Evolutionary conservation across 2,113 vertebrate genomes (phyloP).

Genomic region (Phoxinus phoxinus): DNA sequence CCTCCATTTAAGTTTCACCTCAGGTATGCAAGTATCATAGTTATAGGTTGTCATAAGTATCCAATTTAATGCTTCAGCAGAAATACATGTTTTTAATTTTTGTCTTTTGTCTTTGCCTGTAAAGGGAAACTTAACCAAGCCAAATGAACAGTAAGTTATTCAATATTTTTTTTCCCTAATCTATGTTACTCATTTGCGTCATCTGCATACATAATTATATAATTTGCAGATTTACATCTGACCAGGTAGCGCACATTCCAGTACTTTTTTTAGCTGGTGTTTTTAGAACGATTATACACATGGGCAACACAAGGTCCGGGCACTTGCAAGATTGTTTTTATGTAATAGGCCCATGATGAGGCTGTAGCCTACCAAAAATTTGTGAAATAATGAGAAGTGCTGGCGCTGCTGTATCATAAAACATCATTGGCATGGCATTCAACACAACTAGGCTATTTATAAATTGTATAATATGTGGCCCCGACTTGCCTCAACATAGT

Average conservation of each 20-base stretch:
- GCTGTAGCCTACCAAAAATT: background rate
- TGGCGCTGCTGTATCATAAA: background rate
- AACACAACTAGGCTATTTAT: background rate
- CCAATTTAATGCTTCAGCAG: slow-evolving; percentile 5
- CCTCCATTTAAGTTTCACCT: too few species aligned
- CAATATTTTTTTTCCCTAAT: background rate
- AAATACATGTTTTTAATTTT: background rate
- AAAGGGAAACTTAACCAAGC: background rate
- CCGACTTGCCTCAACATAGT: background rate
- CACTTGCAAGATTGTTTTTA: background rate
- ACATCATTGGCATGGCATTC: slow-evolving; percentile 6
- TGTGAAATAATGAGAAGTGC: background rate
- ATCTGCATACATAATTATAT: slow-evolving; percentile 1
- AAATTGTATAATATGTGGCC: background rate
- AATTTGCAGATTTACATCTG: background rate
- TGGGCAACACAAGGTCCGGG: background rate
- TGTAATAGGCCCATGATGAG: background rate
- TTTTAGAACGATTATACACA: background rate
- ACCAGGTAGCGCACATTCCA: background rate
- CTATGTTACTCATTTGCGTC: background rate
- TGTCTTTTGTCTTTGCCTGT: background rate
- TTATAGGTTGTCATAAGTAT: background rate
- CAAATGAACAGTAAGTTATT: slow-evolving; percentile 8
- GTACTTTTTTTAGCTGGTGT: slow-evolving; percentile 9
- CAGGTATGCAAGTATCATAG: too few species aligned